phyloP scores from a whole-genome alignment of 2,797 vertebrate species.

The Caiman crocodilus region DNA sequence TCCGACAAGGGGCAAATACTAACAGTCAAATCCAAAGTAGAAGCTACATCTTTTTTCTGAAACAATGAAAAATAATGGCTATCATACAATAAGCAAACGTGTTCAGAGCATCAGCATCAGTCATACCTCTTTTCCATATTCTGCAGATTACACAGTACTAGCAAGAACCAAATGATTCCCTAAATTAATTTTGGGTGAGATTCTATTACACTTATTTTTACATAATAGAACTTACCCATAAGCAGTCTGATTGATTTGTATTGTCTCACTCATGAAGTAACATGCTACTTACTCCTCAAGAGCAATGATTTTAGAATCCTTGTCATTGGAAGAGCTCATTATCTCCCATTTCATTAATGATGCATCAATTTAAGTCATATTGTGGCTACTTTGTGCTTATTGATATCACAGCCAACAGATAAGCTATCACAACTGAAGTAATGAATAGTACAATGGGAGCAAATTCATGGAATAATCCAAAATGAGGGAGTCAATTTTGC shows the following conservation, averaged over 20 bases:
- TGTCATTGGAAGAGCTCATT: neutral
- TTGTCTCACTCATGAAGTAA: neutral
- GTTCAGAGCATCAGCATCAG: neutral
- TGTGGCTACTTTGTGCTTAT: accelerated
- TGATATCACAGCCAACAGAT: neutral
- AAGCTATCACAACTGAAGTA: neutral
- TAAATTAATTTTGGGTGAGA: neutral
- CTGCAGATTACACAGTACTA: neutral
- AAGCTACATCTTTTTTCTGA: neutral
- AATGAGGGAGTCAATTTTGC: neutral
- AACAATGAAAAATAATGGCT: neutral
- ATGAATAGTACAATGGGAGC: neutral
- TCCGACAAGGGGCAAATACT: neutral
- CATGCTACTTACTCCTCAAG: neutral
- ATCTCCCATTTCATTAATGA: neutral
- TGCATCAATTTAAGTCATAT: conserved; percentile 16
- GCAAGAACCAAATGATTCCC: neutral
- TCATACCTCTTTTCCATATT: neutral
- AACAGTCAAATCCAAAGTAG: neutral
- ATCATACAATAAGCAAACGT: neutral
- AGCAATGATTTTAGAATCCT: neutral
- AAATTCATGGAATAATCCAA: neutral
- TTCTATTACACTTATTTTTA: neutral
- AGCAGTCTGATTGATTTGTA: neutral
- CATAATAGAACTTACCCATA: neutral